Conservation (phyloP, 2,888 invertebrate species). For the Lutraria lutraria region DNA sequence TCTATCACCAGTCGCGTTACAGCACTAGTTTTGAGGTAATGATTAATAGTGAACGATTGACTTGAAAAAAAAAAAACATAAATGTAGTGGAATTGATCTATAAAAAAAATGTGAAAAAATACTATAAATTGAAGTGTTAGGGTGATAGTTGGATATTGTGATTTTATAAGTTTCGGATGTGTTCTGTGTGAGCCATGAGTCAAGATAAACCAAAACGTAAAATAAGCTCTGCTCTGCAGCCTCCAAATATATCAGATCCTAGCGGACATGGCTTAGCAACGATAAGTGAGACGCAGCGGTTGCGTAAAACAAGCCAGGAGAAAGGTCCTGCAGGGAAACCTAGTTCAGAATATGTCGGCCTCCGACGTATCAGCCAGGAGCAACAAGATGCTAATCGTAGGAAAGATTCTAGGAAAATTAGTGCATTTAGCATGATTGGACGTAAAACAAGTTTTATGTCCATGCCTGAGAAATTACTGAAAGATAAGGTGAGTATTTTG, state of each 20-base stretch:
- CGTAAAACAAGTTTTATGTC: slow-evolving; percentile 66
- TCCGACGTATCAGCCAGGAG: slow-evolving; percentile 56
- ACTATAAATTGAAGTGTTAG: not conserved
- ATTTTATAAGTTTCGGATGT: not conserved
- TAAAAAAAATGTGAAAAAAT: not conserved
- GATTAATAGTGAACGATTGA: not conserved
- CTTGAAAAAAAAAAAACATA: not conserved
- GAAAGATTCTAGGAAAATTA: slow-evolving; percentile 52
- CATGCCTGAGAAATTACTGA: slow-evolving; percentile 55
- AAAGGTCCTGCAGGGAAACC: slow-evolving; percentile 47
- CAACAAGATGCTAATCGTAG: slow-evolving; percentile 37
- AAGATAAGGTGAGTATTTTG: slow-evolving; percentile 59
- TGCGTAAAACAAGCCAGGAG: slow-evolving; percentile 61
- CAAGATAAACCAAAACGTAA: slow-evolving; percentile 62
- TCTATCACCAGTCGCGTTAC: not conserved
- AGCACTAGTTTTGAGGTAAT: not conserved
- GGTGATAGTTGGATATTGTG: not conserved
- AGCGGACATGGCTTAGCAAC: slow-evolving; percentile 55
- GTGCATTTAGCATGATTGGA: slow-evolving; percentile 60
- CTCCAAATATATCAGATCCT: slow-evolving; percentile 60
- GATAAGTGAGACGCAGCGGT: slow-evolving; percentile 55
- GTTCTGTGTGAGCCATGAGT: slow-evolving; percentile 47
- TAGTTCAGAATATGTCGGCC: slow-evolving; percentile 52
- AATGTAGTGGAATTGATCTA: not conserved
- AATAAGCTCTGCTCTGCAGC: slow-evolving; percentile 63